Evolutionary conservation across 2,797 vertebrate species (phyloP), one percentile per base, ranked within the genome.

Genomic region (Semaprochilodus insignis): DNA sequence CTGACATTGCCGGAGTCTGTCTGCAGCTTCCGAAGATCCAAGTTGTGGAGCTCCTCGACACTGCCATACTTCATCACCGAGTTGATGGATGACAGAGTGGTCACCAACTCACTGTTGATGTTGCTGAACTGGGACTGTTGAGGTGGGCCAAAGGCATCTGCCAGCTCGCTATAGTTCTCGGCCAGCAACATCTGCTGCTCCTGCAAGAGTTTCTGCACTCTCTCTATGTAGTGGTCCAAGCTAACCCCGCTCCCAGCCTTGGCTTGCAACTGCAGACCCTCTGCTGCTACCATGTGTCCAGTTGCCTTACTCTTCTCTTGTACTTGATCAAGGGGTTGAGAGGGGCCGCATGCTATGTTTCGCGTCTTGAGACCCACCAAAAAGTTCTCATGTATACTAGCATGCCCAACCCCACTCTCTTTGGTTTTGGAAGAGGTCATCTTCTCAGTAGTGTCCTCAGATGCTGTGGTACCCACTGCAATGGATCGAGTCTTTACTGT

Each of bases 141-240:
- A 0, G 97, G 98, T 85, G 98, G 96, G 13, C 96, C 97, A 34
- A 99, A 99, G 1, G 98, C 97, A 51, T 99, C 97, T 0, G 97
- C 97, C 14, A 99, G 90, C 84, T 99, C 98, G 7, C 92, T 97
- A 86, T 99, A 99, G 91, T 99, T 99, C 92, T 99, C 97, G 0
- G 98, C 96, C 63, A 99, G 95, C 80, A 99, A 93, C 84, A 95
- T 97, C 80, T 99, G 98, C 82, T 99, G 98, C 82, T 99, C 98
- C 81, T 97, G 96, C 84, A 99, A 90, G 83, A 99, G 94, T 86
- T 97, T 98, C 91, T 99, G 98, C 54, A 99, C 96, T 0, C 91
- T 94, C 83, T 99, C 98, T 0, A 99, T 99, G 90, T 99, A 99
- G 86, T 99, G 98, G 90, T 98, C 97, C 91, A 99, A 93, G 65